Percentiles rank a stretch among this genome's conserved stretches.
phyloP scores from a whole-genome alignment of 2,113 vertebrate genomes.

The Strigops habroptila region DNA sequence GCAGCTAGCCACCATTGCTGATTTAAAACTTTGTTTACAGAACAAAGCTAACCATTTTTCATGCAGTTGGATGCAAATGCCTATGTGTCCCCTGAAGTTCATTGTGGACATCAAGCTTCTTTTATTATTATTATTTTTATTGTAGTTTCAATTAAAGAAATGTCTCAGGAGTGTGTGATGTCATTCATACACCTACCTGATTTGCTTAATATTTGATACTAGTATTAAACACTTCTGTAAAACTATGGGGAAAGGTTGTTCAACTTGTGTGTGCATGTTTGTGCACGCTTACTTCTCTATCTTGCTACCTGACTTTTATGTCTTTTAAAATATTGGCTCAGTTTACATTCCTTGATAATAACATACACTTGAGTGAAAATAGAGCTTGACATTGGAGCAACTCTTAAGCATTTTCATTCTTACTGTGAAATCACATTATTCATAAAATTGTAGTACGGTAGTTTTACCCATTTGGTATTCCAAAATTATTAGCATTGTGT shows the following conservation, averaged over 20 bases:
- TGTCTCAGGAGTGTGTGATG: background rate
- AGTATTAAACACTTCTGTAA: background rate
- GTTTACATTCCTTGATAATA: background rate
- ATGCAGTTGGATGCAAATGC: background rate
- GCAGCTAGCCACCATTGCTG: background rate
- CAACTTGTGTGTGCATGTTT: background rate
- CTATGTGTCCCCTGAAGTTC: background rate
- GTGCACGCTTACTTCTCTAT: background rate
- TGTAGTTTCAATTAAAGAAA: background rate
- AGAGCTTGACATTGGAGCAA: background rate
- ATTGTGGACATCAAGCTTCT: background rate
- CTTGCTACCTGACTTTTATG: background rate
- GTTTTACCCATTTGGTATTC: background rate
- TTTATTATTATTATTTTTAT: background rate
- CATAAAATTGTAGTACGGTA: background rate
- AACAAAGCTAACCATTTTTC: background rate
- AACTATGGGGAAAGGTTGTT: background rate
- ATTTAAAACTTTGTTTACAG: background rate
- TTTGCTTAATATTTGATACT: background rate
- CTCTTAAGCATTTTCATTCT: slow-evolving; percentile 1
- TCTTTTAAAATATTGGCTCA: background rate
- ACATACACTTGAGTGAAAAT: background rate
- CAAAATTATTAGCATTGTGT: background rate
- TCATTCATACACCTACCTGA: background rate
- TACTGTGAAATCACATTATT: background rate